These are phyloP conservation scores for Aradophagus sp. DNA, from an alignment of 1,140 invertebrate species.

Conservation along the genomic window DNA sequence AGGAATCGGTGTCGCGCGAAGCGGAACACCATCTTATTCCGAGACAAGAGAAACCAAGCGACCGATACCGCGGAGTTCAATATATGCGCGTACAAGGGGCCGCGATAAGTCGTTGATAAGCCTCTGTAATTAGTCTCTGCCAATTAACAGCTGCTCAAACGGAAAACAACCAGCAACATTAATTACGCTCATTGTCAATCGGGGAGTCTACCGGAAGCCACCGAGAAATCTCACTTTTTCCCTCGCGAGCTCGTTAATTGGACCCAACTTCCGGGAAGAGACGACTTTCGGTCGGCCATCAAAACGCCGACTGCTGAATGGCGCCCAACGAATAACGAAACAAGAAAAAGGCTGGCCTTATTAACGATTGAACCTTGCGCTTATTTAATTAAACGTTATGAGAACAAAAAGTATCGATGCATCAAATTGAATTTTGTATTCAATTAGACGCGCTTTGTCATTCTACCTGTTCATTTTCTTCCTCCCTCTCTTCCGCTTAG, in stretches of 20 bases:
- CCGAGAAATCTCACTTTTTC: slow-evolving; percentile 46
- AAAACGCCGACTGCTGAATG: slow-evolving; percentile 47
- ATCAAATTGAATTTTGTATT: slow-evolving; percentile 19
- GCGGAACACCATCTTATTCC: slow-evolving; percentile 49
- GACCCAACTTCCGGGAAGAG: slow-evolving; percentile 54
- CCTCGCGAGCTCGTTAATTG: slow-evolving; percentile 46
- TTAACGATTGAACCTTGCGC: slow-evolving; percentile 35
- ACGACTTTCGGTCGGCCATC: slow-evolving; percentile 48
- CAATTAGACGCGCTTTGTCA: slow-evolving; percentile 6
- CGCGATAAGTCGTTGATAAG: slow-evolving; percentile 70
- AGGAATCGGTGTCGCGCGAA: slow-evolving; percentile 45
- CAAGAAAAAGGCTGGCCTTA: too few species aligned
- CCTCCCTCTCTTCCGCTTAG: too few species aligned
- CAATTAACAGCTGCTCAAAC: slow-evolving; percentile 75
- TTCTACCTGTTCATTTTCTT: too few species aligned
- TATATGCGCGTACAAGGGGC: slow-evolving; percentile 58
- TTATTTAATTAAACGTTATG: slow-evolving; percentile 41
- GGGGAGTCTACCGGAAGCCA: slow-evolving; percentile 48
- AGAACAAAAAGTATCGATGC: slow-evolving; percentile 7
- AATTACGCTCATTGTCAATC: slow-evolving; percentile 61
- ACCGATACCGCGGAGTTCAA: slow-evolving; percentile 47
- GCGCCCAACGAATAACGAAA: slow-evolving; percentile 5
- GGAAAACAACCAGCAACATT: slow-evolving; percentile 72
- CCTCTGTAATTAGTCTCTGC: slow-evolving; percentile 74
- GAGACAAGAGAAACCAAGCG: slow-evolving; percentile 47